These are phyloP conservation scores for Betta splendens DNA, from an alignment of 2,797 vertebrate genomes.

Conservation along the genomic window DNA sequence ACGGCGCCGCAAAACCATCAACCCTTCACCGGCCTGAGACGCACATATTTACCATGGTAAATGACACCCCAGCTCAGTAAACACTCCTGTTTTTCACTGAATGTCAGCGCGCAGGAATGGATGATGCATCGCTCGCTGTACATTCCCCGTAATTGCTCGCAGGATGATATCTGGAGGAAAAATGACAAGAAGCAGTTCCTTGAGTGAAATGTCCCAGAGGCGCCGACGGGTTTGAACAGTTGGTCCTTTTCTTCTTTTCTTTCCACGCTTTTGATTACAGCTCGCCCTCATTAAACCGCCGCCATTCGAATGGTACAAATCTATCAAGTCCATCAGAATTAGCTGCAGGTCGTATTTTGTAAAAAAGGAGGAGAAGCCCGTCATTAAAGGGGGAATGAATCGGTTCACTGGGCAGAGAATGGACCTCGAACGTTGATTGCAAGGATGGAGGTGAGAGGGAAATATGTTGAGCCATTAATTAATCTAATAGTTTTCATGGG, in stretches of 20 bases:
- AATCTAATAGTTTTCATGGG: constrained; percentile 79
- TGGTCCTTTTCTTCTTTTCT: constrained; percentile 6
- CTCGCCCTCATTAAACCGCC: constrained; percentile 65
- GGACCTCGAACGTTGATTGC: constrained; percentile 67
- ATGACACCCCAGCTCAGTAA: constrained; percentile 67
- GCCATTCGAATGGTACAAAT: constrained; percentile 65
- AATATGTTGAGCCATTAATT: constrained; percentile 79
- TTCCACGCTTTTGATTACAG: constrained; percentile 58
- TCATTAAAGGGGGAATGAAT: constrained; percentile 62
- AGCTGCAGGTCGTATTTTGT: constrained; percentile 70
- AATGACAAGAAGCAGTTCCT: constrained; percentile 48
- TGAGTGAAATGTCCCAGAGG: constrained; percentile 55
- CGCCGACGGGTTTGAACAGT: constrained; percentile 45
- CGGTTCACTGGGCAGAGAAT: constrained; percentile 67
- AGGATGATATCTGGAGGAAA: constrained; percentile 53
- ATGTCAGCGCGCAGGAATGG: constrained; percentile 38
- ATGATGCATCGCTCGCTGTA: constrained; percentile 51
- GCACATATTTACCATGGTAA: constrained; percentile 79
- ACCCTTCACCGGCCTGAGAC: constrained; percentile 63
- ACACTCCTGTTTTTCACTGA: constrained; percentile 71
- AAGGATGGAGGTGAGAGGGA: constrained; percentile 56
- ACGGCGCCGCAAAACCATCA: constrained; percentile 70
- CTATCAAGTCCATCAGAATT: constrained; percentile 76
- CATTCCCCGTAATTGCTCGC: constrained; percentile 66
- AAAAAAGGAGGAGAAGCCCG: constrained; percentile 49